Percentiles rank a stretch among this genome's conserved stretches.
Conservation (phyloP, 2,888 invertebrate genomes). For the Agriopis marginaria region DNA sequence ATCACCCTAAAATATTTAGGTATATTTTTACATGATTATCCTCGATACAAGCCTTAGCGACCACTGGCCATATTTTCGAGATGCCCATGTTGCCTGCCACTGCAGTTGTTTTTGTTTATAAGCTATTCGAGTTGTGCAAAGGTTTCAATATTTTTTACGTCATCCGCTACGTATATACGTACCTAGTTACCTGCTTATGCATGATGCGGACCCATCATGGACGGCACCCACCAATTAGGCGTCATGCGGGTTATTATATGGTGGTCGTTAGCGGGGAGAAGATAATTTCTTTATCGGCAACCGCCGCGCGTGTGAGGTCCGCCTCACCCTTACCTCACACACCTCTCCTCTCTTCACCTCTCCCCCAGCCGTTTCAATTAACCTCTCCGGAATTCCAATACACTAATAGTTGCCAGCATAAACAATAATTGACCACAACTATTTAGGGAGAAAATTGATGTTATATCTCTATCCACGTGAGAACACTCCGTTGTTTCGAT, state of each 20-base stretch:
- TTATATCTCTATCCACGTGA: conserved; percentile 38
- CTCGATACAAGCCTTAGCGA: too few species aligned
- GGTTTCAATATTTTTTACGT: too few species aligned
- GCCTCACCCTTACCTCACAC: conserved; percentile 51
- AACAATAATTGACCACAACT: conserved; percentile 45
- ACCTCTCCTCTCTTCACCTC: conserved; percentile 54
- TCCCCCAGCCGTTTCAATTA: conserved; percentile 49
- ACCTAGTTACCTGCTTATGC: too few species aligned
- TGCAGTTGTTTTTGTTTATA: too few species aligned
- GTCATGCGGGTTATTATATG: conserved; percentile 49
- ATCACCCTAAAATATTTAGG: too few species aligned
- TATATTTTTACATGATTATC: too few species aligned
- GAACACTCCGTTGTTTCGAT: conserved; percentile 36
- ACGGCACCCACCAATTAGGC: conserved; percentile 66
- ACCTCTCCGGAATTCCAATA: conserved; percentile 45
- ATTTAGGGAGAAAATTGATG: conserved; percentile 46
- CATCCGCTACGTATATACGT: too few species aligned
- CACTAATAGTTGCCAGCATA: conserved; percentile 40
- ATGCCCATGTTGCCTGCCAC: too few species aligned
- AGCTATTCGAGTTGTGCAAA: too few species aligned
- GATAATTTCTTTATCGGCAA: conserved; percentile 77
- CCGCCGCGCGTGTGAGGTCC: conserved; percentile 71
- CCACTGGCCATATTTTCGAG: too few species aligned
- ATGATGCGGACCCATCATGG: conserved; percentile 7
- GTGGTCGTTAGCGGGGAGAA: conserved; percentile 71